phyloP scores from a whole-genome alignment of 2,113 vertebrate genomes.

The Cavia porcellus region DNA sequence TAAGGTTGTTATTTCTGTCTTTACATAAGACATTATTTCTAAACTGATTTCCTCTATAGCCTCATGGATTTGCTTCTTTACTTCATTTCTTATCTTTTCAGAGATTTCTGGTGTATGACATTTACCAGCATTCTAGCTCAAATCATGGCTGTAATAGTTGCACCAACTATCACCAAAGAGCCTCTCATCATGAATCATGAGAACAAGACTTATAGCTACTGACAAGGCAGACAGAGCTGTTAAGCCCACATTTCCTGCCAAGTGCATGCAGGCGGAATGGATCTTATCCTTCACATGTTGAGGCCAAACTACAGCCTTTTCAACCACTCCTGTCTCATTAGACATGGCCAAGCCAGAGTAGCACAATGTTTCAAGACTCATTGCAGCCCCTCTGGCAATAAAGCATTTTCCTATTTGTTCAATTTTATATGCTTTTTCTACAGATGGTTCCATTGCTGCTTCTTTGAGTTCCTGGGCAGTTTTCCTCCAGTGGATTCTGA shows the following conservation, averaged over 20 bases:
- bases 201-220: conserved; percentile 93
- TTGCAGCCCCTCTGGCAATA: conserved; percentile 95
- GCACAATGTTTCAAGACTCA: conserved; percentile 96
- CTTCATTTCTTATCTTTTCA: no score
- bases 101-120: no score
- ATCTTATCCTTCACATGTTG: conserved; percentile 98
- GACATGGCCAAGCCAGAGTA: conserved; percentile 99
- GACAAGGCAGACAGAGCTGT: conserved; percentile 95
- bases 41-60: no score
- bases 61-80: no score
- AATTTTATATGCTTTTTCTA: conserved; percentile 91
- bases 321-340: conserved; percentile 96
- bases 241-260: conserved; percentile 94
- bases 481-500: conserved; percentile 90
- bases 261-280: conserved; percentile 97
- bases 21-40: no score
- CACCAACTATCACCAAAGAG: conserved; percentile 98
- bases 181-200: conserved; percentile 97
- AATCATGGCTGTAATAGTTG: no score
- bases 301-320: conserved; percentile 96
- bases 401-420: conserved; percentile 93
- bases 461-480: conserved; percentile 93
- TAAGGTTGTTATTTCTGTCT: no score
- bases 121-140: no score
- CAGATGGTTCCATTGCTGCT: conserved; percentile 93